Base-by-base conservation (phyloP, 1,140 invertebrate species). In the Eulimnadia texana region DNA sequence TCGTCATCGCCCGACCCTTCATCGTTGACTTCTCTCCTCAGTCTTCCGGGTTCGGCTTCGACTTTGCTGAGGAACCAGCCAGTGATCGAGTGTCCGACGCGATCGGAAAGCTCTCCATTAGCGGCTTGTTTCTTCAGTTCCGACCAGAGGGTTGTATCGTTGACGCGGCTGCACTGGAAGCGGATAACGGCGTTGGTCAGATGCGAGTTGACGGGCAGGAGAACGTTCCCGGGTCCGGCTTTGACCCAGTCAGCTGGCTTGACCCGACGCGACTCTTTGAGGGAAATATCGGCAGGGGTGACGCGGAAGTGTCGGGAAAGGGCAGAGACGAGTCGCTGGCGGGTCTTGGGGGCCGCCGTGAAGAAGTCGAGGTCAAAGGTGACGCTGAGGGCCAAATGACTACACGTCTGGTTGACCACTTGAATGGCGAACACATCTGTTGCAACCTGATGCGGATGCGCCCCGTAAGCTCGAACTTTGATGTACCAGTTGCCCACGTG, bases 381-480 rank as follows among this genome's bases (percentile, higher is more conserved):
- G 33, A 42, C 6, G 6, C 6, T 9, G 6, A 42, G 33, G 33
- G 6, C 16, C 6, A 42, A 16, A 16, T 42, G 33, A 42, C 33
- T 42, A 16, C 33, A 42, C 33, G 33, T 42, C 16, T 42, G 6
- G 16, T 42, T 42, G 33, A 42, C 33, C 20, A 83, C 79, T 67
- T 81, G 76, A 42, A 85, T 70, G 56, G 77, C 74, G 67, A 81
- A 80, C 20, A 72, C 70, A 68, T 78, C 78, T 64, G 75, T 74
- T 23, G 75, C 73, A 55, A 67, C 63, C 58, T 70, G 68, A 24
- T 68, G 71, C 29, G 70, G 68, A 47, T 73, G 33, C 25, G 63
- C 51, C 42, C 72, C 74, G 58, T 71, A 60, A 13, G 78, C 76
- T 64, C 72, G 74, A 16, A 81, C 70, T 22, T 66, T 75, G 27